Evolutionary conservation across 2,888 invertebrate genomes (phyloP).

Genomic region (Trichopoda pennipes): DNA sequence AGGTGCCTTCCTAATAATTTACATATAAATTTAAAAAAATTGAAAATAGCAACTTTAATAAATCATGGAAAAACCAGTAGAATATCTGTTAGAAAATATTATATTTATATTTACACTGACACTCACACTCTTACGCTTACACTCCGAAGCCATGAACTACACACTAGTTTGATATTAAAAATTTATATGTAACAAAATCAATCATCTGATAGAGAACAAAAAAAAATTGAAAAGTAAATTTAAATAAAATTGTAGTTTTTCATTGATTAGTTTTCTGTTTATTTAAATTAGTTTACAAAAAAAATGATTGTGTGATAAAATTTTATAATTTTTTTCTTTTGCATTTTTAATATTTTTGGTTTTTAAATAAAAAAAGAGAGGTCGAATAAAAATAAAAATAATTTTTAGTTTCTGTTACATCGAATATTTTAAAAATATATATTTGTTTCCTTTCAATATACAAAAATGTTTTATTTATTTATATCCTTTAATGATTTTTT

Average conservation of each 20-base stretch:
- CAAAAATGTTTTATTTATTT: not conserved
- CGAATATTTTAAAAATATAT: too few species aligned
- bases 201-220: conserved; percentile 17
- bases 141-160: not conserved
- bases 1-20: not conserved
- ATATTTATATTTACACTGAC: conserved; percentile 14
- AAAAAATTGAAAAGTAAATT: conserved; percentile 45
- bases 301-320: conserved; percentile 44
- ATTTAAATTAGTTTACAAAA: conserved; percentile 4
- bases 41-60: conserved; percentile 55
- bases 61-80: conserved; percentile 50
- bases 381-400: too few species aligned
- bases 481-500: too few species aligned
- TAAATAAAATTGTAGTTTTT: conserved; percentile 57
- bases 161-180: not conserved
- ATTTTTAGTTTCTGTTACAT: too few species aligned
- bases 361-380: too few species aligned
- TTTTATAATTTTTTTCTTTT: conserved; percentile 44
- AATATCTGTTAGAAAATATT: conserved; percentile 53
- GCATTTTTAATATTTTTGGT: too few species aligned
- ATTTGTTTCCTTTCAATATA: too few species aligned
- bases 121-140: not conserved
- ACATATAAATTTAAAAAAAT: conserved; percentile 17
- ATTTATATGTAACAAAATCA: conserved; percentile 23
- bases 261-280: conserved; percentile 62